Evolutionary conservation across 2,888 invertebrate species (phyloP), one percentile per base, ranked within the genome.

Genomic region (Operophtera brumata): DNA sequence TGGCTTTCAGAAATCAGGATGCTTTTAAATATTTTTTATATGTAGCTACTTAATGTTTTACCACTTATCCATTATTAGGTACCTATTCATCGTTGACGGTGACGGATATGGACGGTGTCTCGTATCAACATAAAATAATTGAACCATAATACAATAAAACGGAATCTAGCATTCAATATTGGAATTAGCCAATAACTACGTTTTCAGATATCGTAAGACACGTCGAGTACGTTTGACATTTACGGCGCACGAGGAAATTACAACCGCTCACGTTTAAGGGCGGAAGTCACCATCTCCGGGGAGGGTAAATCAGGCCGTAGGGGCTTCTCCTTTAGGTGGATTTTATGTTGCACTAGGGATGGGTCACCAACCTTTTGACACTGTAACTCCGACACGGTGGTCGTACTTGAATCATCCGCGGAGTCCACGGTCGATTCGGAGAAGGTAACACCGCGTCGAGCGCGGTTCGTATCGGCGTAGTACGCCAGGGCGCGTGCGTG

Each of bases 311-410:
- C 54, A 56, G 68, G 63, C 72, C 71, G 59, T 77, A 68, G 41
- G 60, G 41, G 64, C 66, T 64, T 59, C 58, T 37, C 64, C 40
- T 49, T 74, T 78, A 75, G 71, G 78, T 81, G 77, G 66, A 70
- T 70, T 81, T 86, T 82, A 61, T 75, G 63, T 66, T 80, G 78
- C 77, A 78, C 77, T 70, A 63, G 40, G 66, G 64, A 65, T 71
- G 72, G 83, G 77, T 86, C 86, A 89, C 89, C 83, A 87, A 89
- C 89, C 89, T 89, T 89, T 85, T 89, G 89, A 86, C 89, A 89
- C 86, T 82, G 88, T 84, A 86, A 72, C 76, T 89, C 87, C 79
- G 87, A 78, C 80, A 84, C 82, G 78, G 80, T 78, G 80, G 83
- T 71, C 72, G 80, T 78, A 47, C 57, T 57, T 20, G 52, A 52